phyloP scores from a whole-genome alignment of 2,888 invertebrate genomes.

The Sphaeridia pumilis region DNA sequence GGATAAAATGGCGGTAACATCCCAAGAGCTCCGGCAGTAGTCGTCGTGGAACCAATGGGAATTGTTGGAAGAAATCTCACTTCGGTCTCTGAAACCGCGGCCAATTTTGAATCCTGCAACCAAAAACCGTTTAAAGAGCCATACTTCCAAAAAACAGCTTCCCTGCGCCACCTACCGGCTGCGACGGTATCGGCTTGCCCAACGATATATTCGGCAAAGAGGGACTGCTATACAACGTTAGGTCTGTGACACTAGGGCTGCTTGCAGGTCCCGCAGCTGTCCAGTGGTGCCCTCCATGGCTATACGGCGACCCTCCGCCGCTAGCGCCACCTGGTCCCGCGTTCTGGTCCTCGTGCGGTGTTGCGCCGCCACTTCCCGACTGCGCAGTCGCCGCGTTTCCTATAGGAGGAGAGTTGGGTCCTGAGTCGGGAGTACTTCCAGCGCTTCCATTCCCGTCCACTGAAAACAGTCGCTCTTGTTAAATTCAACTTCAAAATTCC shows the following conservation, averaged over 20 bases:
- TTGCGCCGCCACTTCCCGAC: conserved; percentile 48
- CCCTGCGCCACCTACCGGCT: conserved; percentile 5
- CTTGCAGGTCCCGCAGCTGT: conserved; percentile 42
- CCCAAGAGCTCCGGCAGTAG: conserved; percentile 39
- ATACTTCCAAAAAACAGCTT: too few relatives aligned
- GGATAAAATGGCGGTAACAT: conserved; percentile 54
- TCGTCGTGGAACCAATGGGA: conserved; percentile 41
- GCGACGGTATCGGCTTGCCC: conserved; percentile 54
- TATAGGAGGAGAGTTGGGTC: conserved; percentile 60
- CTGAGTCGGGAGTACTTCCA: conserved; percentile 58
- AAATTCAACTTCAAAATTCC: too few relatives aligned
- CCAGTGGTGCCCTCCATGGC: conserved; percentile 37
- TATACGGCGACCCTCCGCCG: conserved; percentile 56
- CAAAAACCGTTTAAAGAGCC: not conserved
- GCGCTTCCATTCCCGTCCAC: conserved; percentile 39
- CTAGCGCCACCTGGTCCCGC: conserved; percentile 21
- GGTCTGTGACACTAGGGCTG: conserved; percentile 54
- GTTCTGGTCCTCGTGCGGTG: conserved; percentile 58
- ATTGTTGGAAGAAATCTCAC: conserved; percentile 59
- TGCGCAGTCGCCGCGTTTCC: conserved; percentile 38
- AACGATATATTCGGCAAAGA: conserved; percentile 95
- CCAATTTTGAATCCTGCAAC: conserved; percentile 45
- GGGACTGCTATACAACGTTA: conserved; percentile 77
- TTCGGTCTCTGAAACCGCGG: conserved; percentile 64
- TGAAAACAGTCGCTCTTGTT: conserved; percentile 27